A percentile compares a stretch with the other conserved stretches of the same genome.
Evolutionary conservation across 2,113 vertebrate genomes (phyloP).

Genomic region (Apeltes quadracus): DNA sequence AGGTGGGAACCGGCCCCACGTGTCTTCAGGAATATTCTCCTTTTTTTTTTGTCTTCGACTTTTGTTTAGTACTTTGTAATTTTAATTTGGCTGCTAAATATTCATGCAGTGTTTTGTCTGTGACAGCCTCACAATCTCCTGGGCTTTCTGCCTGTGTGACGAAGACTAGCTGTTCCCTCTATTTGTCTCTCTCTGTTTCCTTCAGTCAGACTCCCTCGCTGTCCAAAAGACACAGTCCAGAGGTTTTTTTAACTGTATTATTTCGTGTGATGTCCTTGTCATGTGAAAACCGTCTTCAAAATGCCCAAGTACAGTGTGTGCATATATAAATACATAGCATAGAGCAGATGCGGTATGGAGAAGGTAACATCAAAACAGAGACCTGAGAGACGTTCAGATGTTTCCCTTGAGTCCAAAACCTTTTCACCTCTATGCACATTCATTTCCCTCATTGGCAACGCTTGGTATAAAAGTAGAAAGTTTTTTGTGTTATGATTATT

Average conservation of each 20-base stretch:
- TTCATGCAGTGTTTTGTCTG: constrained; percentile 79
- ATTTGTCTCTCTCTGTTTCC: constrained; percentile 60
- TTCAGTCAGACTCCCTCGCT: constrained; percentile 41
- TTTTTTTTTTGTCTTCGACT: constrained; percentile 60
- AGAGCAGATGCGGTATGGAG: constrained; percentile 31
- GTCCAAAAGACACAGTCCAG: constrained; percentile 8
- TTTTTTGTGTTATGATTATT: background rate
- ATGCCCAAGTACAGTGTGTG: constrained; percentile 38
- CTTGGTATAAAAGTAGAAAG: background rate
- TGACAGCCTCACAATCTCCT: constrained; percentile 77
- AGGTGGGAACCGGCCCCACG: constrained; percentile 67
- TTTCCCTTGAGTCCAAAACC: constrained; percentile 51
- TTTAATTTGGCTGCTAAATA: constrained; percentile 82
- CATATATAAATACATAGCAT: constrained; percentile 46
- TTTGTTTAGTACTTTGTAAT: constrained; percentile 78
- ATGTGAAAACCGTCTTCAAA: constrained; percentile 37
- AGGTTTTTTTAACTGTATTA: constrained; percentile 32
- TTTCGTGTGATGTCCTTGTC: constrained; percentile 65
- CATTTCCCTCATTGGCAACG: background rate
- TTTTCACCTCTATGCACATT: constrained; percentile 30
- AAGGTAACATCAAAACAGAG: constrained; percentile 51
- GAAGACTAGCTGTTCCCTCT: constrained; percentile 65
- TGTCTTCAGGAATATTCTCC: constrained; percentile 72
- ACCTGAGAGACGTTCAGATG: constrained; percentile 46
- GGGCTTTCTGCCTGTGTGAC: constrained; percentile 71